Base-by-base conservation (phyloP, 2,888 invertebrate species). In the Brenthis ino region DNA sequence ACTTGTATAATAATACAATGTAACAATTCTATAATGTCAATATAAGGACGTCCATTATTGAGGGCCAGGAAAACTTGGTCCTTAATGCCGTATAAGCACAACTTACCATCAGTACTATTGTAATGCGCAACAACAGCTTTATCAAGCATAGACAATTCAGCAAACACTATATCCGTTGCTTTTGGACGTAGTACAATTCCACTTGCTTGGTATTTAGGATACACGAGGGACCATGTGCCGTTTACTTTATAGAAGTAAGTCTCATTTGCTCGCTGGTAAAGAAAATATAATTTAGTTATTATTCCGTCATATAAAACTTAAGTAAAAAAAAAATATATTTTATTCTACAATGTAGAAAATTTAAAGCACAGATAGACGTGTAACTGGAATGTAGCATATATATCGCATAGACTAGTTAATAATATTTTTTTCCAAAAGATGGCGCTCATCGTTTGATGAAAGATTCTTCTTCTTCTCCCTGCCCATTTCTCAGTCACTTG, bases 191-290 rank as follows among this genome's bases (percentile, higher is more conserved):
- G 71, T 0, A 89, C 87, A 0, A 68, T 75, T 0, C 88, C 81
- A 13, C 75, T 74, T 4, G 87, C 58, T 13, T 76, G 83, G 75
- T 93, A 93, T 16, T 86, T 82, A 0, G 89, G 91, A 72, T 89
- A 93, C 74, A 94, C 93, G 81, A 90, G 94, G 92, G 75, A 96
- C 96, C 86, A 96, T 79, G 93, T 96, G 91, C 80, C 96, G 88
- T 90, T 96, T 93, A 89, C 94, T 91, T 88, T 95, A 93, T 71
- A 95, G 93, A 76, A 95, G 84, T 94, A 94, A 0, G 95, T 94
- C 33, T 95, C 94, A 66, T 94, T 94, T 61, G 88, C 88, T 51
- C 95, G 93, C 94, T 95, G n/a, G 12, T 28, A 58, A 63, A 16
- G 47, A 24, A 47, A 13, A 54, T 28, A 12, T 43, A 33, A 57